A percentile compares a stretch with the other conserved stretches of the same genome.
Conservation (phyloP, 2,888 invertebrate species). For the Kryphioiulus occultus region DNA sequence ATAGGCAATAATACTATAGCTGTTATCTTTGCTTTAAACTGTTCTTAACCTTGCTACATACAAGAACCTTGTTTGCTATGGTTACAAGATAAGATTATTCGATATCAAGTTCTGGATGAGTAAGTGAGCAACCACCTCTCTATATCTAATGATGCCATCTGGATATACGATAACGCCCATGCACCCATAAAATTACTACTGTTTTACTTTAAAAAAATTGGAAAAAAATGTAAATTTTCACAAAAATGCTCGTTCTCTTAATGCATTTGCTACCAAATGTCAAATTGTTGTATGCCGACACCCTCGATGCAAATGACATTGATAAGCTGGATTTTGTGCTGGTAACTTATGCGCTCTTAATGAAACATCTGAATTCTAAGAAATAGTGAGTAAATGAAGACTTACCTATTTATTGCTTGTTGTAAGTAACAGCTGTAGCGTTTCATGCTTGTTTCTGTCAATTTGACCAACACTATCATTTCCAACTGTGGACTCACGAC, state of each 20-base stretch:
- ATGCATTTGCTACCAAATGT: no score
- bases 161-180: background rate
- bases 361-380: no score
- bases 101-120: background rate
- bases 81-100: background rate
- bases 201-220: background rate
- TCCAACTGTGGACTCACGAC: background rate
- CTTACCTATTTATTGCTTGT: no score
- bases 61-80: background rate
- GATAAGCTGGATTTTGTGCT: no score
- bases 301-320: no score
- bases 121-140: background rate
- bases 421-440: no score
- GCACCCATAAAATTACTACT: background rate
- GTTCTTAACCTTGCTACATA: background rate
- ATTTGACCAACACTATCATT: background rate
- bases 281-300: no score
- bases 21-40: background rate
- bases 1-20: no score
- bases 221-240: background rate
- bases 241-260: no score
- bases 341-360: no score
- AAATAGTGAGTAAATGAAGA: no score
- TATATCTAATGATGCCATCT: background rate
- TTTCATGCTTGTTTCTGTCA: no score